phyloP scores from a whole-genome alignment of 1,140 invertebrate genomes.

The Antheraea mylitta region DNA sequence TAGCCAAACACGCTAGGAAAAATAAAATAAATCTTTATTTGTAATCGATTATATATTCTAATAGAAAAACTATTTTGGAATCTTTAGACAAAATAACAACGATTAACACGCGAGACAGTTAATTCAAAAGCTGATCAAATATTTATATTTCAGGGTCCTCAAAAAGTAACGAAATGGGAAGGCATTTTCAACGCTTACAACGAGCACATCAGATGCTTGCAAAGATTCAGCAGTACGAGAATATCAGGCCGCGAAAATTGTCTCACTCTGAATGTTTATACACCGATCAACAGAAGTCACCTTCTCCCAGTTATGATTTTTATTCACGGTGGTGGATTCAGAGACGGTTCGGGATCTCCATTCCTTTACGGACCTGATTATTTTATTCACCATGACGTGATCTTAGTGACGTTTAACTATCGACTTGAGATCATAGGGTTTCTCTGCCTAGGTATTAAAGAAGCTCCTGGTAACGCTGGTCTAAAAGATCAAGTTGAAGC shows the following conservation, averaged over 20 bases:
- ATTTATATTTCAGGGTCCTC: slow-evolving; percentile 66
- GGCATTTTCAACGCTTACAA: slow-evolving; percentile 78
- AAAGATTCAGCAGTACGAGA: slow-evolving; percentile 57
- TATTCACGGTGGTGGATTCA: slow-evolving; percentile 4
- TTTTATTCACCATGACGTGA: slow-evolving; percentile 81
- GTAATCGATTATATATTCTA: no score
- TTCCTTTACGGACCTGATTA: slow-evolving; percentile 42
- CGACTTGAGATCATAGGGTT: slow-evolving; percentile 83
- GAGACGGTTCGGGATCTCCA: slow-evolving; percentile 5
- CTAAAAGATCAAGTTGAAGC: slow-evolving; percentile 80
- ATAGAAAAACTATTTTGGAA: no score
- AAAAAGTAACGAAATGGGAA: slow-evolving; percentile 78
- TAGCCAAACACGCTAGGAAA: no score
- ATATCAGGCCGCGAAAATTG: slow-evolving; percentile 70
- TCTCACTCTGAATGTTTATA: slow-evolving; percentile 75
- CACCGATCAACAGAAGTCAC: slow-evolving; percentile 42
- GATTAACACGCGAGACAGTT: not conserved
- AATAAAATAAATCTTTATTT: no score
- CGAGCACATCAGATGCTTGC: slow-evolving; percentile 77
- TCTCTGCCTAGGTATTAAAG: slow-evolving; percentile 78
- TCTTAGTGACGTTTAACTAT: slow-evolving; percentile 85
- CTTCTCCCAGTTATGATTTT: slow-evolving; percentile 26
- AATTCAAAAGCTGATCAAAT: not conserved
- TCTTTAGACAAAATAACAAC: no score
- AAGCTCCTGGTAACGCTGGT: slow-evolving; percentile 80